Base-by-base conservation (phyloP, 2,113 vertebrate genomes). In the Leucosticte australis region DNA sequence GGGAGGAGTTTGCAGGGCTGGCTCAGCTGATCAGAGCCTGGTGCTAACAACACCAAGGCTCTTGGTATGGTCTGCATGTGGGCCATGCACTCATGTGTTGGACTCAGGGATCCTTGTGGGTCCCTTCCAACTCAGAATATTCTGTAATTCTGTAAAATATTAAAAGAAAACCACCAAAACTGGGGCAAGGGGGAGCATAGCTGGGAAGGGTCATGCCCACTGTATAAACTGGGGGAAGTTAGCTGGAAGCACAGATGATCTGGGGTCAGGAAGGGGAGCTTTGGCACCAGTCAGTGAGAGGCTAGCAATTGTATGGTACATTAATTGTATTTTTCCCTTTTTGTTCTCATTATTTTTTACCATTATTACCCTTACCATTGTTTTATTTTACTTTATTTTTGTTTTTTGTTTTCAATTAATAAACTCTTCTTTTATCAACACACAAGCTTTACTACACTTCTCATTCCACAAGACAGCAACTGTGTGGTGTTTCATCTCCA, bases 241-340 rank as follows among this genome's bases (percentile, higher is more conserved):
- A 41, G 13, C 24, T 41, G 50, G 60, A 65, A 65, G 30, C 1
- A 2, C 11, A 28, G n/a, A 24, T 23, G 15, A 49, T 30, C 35
- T 49, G 70, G 50, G 60, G 41, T n/a, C 10, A 7, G 21, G n/a
- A 41, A 56, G 8, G 15, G 6, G 7, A 41, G 15, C 7, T 13
- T 13, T 65, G 59, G 11, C 23, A 39, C 19, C 0, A 0, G 23
- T n/a, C 30, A 65, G 24, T 7, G 42, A 41, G 24, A 6, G 7
- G 13, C 0, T 0, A 65, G 10, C 23, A 49, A n/a, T 10, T 47
- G 10, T 4, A 30, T 10, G 4, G 10, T n/a, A 15, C 5, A 30
- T 20, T 27, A 33, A 3, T 55, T n/a, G 15, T 2, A 10, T 9
- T 10, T 28, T 75, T 57, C 11, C 8, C 13, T 13, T 67, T 57